phyloP scores from a whole-genome alignment of 2,113 vertebrate species.

The Corythoichthys intestinalis region DNA sequence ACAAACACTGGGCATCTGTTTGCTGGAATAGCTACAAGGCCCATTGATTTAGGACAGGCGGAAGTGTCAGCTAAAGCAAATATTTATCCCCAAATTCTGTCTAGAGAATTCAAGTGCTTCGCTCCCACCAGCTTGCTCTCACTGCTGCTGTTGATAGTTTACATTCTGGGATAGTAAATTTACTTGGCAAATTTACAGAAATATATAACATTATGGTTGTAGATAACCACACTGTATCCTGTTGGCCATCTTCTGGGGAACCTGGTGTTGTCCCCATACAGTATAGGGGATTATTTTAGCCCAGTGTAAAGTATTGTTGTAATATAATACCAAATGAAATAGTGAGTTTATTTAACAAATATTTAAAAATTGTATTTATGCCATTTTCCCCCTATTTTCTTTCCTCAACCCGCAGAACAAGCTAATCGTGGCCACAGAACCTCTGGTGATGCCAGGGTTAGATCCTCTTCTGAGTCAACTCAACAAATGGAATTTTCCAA shows the following conservation, averaged over 20 bases:
- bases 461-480: conserved; percentile 85
- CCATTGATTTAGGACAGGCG: conserved; percentile 9
- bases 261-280: background rate
- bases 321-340: background rate
- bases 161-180: background rate
- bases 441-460: conserved; percentile 80
- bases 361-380: background rate
- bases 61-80: conserved; percentile 7
- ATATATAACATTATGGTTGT: background rate
- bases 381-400: background rate
- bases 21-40: background rate
- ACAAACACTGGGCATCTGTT: conserved; percentile 4
- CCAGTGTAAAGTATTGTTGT: background rate
- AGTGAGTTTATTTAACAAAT: background rate
- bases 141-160: conserved; percentile 6
- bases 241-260: background rate
- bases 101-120: conserved; percentile 1
- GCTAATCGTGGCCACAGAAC: conserved; percentile 76
- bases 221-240: background rate
- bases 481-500: conserved; percentile 97
- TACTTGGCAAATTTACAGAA: conserved; percentile 1
- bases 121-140: conserved; percentile 1
- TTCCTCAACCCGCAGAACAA: conserved; percentile 73
- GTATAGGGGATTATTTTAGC: background rate
- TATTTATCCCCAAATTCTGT: background rate